Evolutionary conservation across 23 tunicate species (phyloP), one percentile per base, ranked within the genome.

Genomic region (Diplosoma virens): DNA sequence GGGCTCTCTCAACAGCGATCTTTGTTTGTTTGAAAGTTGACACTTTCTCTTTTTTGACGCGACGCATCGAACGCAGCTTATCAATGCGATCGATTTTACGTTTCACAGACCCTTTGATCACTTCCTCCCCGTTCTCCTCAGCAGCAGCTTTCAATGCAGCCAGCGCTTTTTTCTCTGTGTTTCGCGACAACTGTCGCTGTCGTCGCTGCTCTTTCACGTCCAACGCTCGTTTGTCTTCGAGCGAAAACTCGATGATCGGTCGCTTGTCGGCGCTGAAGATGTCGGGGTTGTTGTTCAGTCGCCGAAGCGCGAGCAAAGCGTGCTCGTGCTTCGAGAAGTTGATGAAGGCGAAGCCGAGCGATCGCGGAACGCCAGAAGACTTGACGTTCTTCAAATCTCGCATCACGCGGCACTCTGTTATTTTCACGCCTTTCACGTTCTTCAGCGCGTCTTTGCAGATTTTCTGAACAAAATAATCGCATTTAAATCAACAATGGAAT

Each of bases 211-310:
- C 67, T 61, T 92, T 60, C 29, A 48, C 30, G 37, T 81, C 86
- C 9, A 92, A 73, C 5, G 89, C 97, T 32, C 75, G 84, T 61
- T 71, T 79, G 77, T 92, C 87, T 59, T 95, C 99, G 27, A 95
- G 87, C 0, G 96, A 91, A 81, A 95, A 95, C 56, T 95, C 99
- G 34, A 95, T 96, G 32, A 95, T 95, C 16, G 96, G 96, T 69
- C 99, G 81, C 72, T 95, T 95, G 67, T 55, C 50, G 46, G 82
- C 77, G 32, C 81, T 58, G 71, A 95, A 89, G 30, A 86, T 77
- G 2, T 85, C 80, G 6, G 99, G 99, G 67, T 95, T 91, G 80
- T 95, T 95, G 79, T 95, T 95, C 23, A 95, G 67, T 26, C 47
- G 52, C 23, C 96, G 81, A 4, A 95, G 85, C 5, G 86, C 88